A percentile compares a stretch with the other conserved stretches of the same genome.
Evolutionary conservation across 2,888 invertebrate species (phyloP).

Genomic region (Pammene fasciana): DNA sequence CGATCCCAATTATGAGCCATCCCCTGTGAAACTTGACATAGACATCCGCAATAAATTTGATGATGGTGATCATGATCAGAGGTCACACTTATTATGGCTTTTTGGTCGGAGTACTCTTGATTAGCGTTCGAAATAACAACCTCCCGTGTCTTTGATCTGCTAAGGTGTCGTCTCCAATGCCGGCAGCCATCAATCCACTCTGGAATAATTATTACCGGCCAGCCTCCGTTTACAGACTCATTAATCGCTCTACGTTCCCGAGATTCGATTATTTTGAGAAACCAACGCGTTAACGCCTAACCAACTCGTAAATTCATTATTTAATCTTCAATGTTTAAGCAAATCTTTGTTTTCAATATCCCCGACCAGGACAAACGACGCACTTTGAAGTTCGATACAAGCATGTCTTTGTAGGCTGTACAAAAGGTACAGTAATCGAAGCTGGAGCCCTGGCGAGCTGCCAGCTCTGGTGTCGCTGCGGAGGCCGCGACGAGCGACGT

Average conservation of each 20-base stretch:
- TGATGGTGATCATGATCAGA: no score
- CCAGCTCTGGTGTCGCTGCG: constrained; percentile 76
- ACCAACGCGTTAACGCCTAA: neutral
- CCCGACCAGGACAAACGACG: constrained; percentile 25
- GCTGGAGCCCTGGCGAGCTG: constrained; percentile 71
- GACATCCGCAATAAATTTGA: neutral
- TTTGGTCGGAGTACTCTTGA: constrained; percentile 8
- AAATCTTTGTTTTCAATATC: constrained; percentile 4
- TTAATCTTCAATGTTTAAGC: neutral
- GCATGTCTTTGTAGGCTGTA: constrained; percentile 54
- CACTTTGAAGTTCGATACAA: constrained; percentile 31
- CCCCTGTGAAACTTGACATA: neutral
- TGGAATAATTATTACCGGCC: constrained; percentile 50
- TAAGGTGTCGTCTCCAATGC: constrained; percentile 54
- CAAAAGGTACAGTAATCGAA: constrained; percentile 72
- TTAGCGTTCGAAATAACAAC: constrained; percentile 51
- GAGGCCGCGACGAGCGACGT: constrained; percentile 72
- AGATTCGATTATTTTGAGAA: constrained; percentile 13
- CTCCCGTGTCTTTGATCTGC: constrained; percentile 65
- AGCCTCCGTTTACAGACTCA: constrained; percentile 50
- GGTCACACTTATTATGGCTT: neutral
- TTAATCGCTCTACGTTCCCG: constrained; percentile 55
- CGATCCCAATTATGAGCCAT: constrained; percentile 37
- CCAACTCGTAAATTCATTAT: neutral
- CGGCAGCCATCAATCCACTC: constrained; percentile 52